Conservation (phyloP, 2,888 invertebrate genomes). For the Isoperla grammatica region DNA sequence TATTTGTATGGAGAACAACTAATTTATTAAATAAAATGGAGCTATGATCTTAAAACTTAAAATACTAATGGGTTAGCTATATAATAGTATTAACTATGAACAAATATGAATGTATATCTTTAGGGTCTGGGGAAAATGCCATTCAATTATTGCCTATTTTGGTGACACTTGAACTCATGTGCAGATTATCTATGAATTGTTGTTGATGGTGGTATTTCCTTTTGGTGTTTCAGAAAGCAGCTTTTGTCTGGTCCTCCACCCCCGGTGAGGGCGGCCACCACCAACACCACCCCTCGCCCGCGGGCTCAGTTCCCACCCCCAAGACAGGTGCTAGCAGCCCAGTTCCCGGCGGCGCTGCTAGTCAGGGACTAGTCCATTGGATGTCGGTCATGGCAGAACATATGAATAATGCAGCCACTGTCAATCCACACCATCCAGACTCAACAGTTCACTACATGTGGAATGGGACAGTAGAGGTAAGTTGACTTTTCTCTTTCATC, state of each 20-base stretch:
- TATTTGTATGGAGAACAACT: too few relatives aligned
- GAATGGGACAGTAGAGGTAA: slow-evolving; percentile 42
- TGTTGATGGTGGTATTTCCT: not conserved
- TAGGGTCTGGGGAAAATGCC: too few relatives aligned
- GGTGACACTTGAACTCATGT: too few relatives aligned
- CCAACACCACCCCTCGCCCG: slow-evolving; percentile 22
- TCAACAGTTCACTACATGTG: slow-evolving; percentile 62
- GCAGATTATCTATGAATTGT: too few relatives aligned
- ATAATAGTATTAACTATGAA: too few relatives aligned
- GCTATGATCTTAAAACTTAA: too few relatives aligned
- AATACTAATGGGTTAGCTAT: too few relatives aligned
- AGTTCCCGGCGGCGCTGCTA: slow-evolving; percentile 44
- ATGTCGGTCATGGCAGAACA: slow-evolving; percentile 97
- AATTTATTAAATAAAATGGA: too few relatives aligned
- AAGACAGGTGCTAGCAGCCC: slow-evolving; percentile 5
- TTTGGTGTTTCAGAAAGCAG: slow-evolving; percentile 45
- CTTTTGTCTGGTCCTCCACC: slow-evolving; percentile 52
- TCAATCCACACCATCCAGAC: slow-evolving; percentile 53
- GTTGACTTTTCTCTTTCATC: slow-evolving; percentile 26
- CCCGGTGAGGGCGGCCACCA: slow-evolving; percentile 31
- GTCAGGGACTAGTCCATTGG: slow-evolving; percentile 87
- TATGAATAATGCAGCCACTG: slow-evolving; percentile 57
- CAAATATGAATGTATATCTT: too few relatives aligned
- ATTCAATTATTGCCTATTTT: too few relatives aligned
- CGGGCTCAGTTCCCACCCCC: slow-evolving; percentile 17